phyloP scores from a whole-genome alignment of 2,113 vertebrate species.

The Psittacara wagleri region DNA sequence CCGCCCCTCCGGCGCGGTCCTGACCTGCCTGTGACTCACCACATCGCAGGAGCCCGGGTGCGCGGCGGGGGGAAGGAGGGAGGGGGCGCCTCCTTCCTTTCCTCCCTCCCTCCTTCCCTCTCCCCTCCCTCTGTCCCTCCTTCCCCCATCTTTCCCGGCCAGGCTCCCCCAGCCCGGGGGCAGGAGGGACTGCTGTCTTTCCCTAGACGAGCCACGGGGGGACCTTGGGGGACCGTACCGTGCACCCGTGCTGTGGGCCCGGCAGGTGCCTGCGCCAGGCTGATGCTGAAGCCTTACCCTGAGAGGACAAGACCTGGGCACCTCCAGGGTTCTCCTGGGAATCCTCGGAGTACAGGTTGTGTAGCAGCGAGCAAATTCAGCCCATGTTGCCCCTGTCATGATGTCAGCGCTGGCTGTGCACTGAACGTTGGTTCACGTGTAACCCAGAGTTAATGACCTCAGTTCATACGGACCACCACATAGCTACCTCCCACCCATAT shows the following conservation, averaged over 20 bases:
- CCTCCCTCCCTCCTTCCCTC: not conserved
- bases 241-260: not conserved
- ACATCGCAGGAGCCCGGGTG: conserved; percentile 3
- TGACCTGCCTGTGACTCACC: conserved; percentile 63
- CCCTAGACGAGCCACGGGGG: not conserved
- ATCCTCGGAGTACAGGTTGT: not conserved
- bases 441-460: not conserved
- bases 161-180: not conserved
- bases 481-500: not conserved
- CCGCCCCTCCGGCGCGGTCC: conserved; percentile 50
- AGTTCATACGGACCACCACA: not conserved
- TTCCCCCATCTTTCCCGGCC: not conserved
- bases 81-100: not conserved
- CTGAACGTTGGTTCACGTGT: not conserved
- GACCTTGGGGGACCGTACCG: not conserved
- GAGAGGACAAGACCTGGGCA: not conserved
- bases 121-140: not conserved
- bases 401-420: not conserved
- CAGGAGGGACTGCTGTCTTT: not conserved
- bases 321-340: not conserved
- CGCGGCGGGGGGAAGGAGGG: not conserved
- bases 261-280: not conserved
- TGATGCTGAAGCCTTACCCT: not conserved
- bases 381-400: not conserved
- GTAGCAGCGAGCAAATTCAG: not conserved